Percentiles rank a stretch among this genome's conserved stretches.
These are phyloP conservation scores for Aleiodes alternator DNA, from an alignment of 2,888 invertebrate species.

Conservation along the genomic window DNA sequence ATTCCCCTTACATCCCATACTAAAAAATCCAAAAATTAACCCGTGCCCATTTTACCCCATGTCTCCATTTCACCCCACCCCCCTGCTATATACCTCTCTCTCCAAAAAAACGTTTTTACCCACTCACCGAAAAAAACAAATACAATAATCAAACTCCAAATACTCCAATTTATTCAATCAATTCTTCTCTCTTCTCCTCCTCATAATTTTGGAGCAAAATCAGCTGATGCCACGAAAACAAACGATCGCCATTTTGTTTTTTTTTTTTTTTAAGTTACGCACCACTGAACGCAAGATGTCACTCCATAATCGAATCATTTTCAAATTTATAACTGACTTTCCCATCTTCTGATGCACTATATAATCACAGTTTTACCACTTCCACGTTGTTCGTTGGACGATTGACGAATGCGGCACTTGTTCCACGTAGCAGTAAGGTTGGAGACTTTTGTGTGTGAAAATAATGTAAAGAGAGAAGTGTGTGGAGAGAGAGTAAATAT, in stretches of 20 bases:
- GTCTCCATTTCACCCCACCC: no score
- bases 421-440: slow-evolving; percentile 67
- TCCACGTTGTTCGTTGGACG: slow-evolving; percentile 67
- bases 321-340: no score
- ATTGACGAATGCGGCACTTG: slow-evolving; percentile 62
- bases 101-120: no score
- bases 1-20: no score
- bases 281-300: neutral
- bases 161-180: no score
- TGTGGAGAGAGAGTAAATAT: neutral
- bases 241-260: slow-evolving; percentile 7
- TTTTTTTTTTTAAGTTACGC: neutral
- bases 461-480: neutral
- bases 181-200: no score
- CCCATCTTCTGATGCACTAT: neutral
- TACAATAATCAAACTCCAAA: no score
- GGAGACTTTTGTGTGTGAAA: neutral
- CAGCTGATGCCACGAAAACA: slow-evolving; percentile 24
- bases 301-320: neutral
- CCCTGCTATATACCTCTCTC: no score
- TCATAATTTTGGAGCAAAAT: no score
- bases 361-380: slow-evolving; percentile 49
- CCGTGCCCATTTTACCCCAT: no score
- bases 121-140: slow-evolving; percentile 6
- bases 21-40: no score